Percentiles rank a stretch among this genome's conserved stretches.
phyloP scores from a whole-genome alignment of 2,888 invertebrate genomes.

The Drosophila cracens region DNA sequence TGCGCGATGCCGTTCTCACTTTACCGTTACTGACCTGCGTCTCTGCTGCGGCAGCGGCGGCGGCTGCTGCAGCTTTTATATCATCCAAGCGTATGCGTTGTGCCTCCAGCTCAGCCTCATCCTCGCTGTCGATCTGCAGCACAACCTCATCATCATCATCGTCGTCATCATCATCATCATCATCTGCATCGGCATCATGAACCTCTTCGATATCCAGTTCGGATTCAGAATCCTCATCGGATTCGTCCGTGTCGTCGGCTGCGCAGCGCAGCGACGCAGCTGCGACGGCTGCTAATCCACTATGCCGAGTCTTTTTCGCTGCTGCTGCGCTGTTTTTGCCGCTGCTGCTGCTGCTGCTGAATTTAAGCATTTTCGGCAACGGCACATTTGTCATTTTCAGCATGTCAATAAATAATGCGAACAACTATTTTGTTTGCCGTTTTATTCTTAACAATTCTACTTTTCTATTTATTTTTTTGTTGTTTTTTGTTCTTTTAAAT shows the following conservation, averaged over 20 bases:
- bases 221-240: conserved; percentile 62
- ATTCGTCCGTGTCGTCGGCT: conserved; percentile 62
- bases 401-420: conserved; percentile 53
- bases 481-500: conserved; percentile 35
- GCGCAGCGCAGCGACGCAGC: conserved; percentile 64
- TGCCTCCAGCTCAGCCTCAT: conserved; percentile 81
- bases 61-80: conserved; percentile 57
- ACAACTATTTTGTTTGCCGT: conserved; percentile 23
- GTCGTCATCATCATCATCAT: conserved; percentile 73
- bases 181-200: conserved; percentile 71
- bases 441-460: conserved; percentile 47
- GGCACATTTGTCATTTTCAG: conserved; percentile 72
- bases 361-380: conserved; percentile 52
- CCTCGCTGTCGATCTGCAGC: conserved; percentile 80
- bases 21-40: conserved; percentile 63
- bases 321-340: conserved; percentile 49
- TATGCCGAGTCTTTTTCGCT: conserved; percentile 67
- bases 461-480: background rate
- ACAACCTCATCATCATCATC: conserved; percentile 65
- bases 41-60: conserved; percentile 54
- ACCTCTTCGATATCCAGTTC: conserved; percentile 71
- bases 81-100: conserved; percentile 81
- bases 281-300: conserved; percentile 75
- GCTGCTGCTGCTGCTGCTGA: conserved; percentile 51
- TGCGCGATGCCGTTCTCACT: conserved; percentile 39